Evolutionary conservation across 2,113 vertebrate genomes (phyloP).

Genomic region (Mustela nigripes): DNA sequence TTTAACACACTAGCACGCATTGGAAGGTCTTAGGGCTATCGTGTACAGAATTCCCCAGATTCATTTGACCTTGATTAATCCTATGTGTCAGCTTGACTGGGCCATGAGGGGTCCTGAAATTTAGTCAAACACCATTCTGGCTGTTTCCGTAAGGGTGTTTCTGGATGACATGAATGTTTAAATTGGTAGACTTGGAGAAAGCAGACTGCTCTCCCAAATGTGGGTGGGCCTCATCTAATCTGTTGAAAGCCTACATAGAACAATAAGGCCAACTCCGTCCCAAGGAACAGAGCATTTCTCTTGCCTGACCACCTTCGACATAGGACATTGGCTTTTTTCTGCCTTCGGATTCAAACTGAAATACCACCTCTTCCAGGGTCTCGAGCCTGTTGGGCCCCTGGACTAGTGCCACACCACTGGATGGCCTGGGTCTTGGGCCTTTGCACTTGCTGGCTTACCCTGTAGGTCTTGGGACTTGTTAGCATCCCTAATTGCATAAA

Average conservation of each 20-base stretch:
- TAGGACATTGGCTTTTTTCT: neutral
- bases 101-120: neutral
- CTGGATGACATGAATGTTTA: neutral
- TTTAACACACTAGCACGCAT: neutral
- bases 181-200: neutral
- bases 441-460: neutral
- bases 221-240: neutral
- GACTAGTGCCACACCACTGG: fast-evolving
- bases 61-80: neutral
- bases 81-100: neutral
- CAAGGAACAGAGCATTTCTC: neutral
- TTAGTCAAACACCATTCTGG: neutral
- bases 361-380: neutral
- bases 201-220: neutral
- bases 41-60: neutral
- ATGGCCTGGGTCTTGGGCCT: neutral
- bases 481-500: neutral
- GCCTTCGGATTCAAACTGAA: neutral
- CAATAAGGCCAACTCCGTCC: neutral
- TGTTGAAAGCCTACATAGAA: neutral
- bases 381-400: neutral
- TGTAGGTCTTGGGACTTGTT: neutral
- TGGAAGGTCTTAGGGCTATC: neutral
- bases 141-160: neutral
- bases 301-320: neutral